A percentile compares a stretch with the other conserved stretches of the same genome.
These are phyloP conservation scores for Diuraphis noxia DNA, from an alignment of 1,140 invertebrate species.

Conservation along the genomic window DNA sequence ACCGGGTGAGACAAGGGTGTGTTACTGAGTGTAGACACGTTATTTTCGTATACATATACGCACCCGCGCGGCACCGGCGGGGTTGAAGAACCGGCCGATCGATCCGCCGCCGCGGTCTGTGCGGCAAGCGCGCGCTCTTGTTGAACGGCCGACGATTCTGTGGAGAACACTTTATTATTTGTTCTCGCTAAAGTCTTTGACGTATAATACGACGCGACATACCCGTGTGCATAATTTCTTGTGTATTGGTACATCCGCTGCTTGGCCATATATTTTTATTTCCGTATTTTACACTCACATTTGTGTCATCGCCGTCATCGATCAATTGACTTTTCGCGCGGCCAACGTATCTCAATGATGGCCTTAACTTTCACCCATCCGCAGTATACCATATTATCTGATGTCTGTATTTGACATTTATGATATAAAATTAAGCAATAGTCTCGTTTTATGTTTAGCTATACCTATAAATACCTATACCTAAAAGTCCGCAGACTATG, in stretches of 20 bases:
- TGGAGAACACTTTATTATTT: neutral
- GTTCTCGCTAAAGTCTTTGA: neutral
- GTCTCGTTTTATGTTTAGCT: neutral
- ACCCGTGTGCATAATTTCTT: neutral
- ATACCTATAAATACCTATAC: neutral
- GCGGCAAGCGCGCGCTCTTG: neutral
- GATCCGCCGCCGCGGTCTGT: neutral
- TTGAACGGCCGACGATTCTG: neutral
- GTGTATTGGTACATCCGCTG: neutral
- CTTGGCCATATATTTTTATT: neutral
- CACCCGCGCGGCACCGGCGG: neutral
- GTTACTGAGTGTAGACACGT: neutral
- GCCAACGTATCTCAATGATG: neutral
- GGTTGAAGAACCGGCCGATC: neutral
- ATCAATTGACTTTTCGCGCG: neutral
- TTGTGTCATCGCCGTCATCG: neutral
- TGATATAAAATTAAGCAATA: neutral
- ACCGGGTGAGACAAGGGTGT: neutral
- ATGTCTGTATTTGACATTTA: neutral
- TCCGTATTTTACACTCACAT: neutral
- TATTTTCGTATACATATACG: conserved; percentile 1
- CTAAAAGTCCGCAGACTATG: neutral
- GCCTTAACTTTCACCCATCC: neutral
- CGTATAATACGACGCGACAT: no score
- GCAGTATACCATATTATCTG: neutral